Percentiles rank a stretch among this genome's conserved stretches.
These are phyloP conservation scores for Carcharodon carcharias DNA, from an alignment of 2,797 vertebrate species.

Conservation along the genomic window DNA sequence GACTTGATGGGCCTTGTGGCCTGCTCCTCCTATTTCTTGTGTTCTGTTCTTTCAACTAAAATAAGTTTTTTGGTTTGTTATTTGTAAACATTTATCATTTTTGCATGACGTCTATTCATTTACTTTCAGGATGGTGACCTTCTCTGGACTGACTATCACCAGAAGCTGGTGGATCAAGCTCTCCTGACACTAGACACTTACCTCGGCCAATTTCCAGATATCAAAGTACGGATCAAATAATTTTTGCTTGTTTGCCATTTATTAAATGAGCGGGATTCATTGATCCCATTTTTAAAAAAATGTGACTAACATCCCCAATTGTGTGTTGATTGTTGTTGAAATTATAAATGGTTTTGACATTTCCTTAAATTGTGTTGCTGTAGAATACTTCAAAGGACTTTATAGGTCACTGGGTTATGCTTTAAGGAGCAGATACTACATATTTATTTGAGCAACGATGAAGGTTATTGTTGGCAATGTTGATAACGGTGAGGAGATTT, in stretches of 20 bases:
- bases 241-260: neutral
- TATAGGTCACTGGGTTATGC: neutral
- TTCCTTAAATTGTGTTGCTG: neutral
- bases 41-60: neutral
- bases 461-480: neutral
- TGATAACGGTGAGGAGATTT: neutral
- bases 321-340: neutral
- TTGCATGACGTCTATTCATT: neutral
- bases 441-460: neutral
- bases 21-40: neutral
- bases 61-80: neutral
- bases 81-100: neutral
- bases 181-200: conserved; percentile 98
- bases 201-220: conserved; percentile 95
- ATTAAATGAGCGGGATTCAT: neutral
- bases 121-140: conserved; percentile 82
- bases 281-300: neutral
- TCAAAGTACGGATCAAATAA: conserved; percentile 67
- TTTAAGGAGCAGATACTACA: neutral
- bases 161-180: conserved; percentile 95
- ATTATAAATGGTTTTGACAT: too few species aligned
- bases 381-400: neutral
- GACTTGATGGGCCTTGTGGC: neutral
- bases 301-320: neutral
- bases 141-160: conserved; percentile 93